Percentiles rank a stretch among this genome's conserved stretches.
Evolutionary conservation across 2,888 invertebrate genomes (phyloP).

Genomic region (Volucella bombylans): DNA sequence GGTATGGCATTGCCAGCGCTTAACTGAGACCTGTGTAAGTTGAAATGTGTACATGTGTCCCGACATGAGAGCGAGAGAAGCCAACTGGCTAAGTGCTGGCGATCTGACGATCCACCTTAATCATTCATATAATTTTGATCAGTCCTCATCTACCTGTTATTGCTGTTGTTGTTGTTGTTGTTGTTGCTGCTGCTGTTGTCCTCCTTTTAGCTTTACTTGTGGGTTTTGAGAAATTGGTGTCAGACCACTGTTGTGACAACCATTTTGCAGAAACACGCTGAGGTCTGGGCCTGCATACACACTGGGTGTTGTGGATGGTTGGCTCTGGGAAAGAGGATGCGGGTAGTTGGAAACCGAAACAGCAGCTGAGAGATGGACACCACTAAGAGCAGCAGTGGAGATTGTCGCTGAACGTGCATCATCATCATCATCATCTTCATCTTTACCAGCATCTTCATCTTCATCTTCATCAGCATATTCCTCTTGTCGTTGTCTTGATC

Average conservation of each 20-base stretch:
- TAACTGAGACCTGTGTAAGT: constrained; percentile 57
- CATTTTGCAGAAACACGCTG: constrained; percentile 76
- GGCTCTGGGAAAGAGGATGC: constrained; percentile 32
- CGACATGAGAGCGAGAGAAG: constrained; percentile 69
- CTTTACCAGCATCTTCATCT: constrained; percentile 21
- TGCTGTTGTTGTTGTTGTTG: constrained; percentile 71
- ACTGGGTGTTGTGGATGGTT: constrained; percentile 27
- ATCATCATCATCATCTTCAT: constrained; percentile 37
- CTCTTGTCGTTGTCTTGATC: constrained; percentile 18
- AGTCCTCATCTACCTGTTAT: constrained; percentile 69
- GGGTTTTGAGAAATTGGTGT: constrained; percentile 72
- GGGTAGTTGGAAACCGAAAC: constrained; percentile 42
- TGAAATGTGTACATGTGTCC: constrained; percentile 72
- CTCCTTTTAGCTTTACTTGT: constrained; percentile 59
- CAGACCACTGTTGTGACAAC: constrained; percentile 76
- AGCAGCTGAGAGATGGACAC: constrained; percentile 69
- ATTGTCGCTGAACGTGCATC: constrained; percentile 68
- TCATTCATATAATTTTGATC: constrained; percentile 74
- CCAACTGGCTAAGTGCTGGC: constrained; percentile 69
- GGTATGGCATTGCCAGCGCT: no score
- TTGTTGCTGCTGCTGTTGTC: constrained; percentile 47
- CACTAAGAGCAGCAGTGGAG: constrained; percentile 55
- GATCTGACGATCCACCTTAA: constrained; percentile 71
- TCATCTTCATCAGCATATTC: constrained; percentile 24
- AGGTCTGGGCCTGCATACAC: constrained; percentile 62